Conservation (phyloP, 2,113 vertebrate genomes). For the Fregetta grallaria region DNA sequence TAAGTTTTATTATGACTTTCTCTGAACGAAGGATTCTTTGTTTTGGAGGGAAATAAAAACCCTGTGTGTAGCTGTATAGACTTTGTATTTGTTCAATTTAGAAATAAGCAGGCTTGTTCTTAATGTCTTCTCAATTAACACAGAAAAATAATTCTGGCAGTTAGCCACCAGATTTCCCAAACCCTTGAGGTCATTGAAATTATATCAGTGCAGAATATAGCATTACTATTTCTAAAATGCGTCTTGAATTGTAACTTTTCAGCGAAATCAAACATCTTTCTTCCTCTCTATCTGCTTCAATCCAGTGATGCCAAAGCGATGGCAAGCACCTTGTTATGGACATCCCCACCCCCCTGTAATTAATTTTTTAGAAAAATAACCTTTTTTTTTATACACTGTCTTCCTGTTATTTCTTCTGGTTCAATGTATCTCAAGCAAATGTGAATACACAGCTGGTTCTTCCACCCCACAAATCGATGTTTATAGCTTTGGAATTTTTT, state of each 20-base stretch:
- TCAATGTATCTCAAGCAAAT: not conserved
- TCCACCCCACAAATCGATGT: not conserved
- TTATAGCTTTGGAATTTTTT: not conserved
- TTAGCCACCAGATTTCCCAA: not conserved
- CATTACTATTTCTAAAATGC: not conserved
- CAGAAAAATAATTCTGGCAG: not conserved
- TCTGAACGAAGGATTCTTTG: not conserved
- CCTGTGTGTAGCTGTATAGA: not conserved
- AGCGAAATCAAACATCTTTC: not conserved
- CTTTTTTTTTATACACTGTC: not conserved
- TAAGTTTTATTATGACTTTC: not conserved
- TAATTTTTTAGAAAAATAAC: not conserved
- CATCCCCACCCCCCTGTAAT: fast-evolving
- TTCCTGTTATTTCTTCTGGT: not conserved
- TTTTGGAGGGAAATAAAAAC: fast-evolving
- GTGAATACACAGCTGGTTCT: not conserved
- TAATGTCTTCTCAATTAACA: not conserved
- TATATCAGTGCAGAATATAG: not conserved
- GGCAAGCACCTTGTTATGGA: not conserved
- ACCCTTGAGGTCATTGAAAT: not conserved
- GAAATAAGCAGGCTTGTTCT: not conserved
- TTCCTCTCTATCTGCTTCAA: not conserved
- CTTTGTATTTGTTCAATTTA: not conserved
- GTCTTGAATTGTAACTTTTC: not conserved
- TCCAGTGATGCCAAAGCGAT: not conserved